phyloP scores from a whole-genome alignment of 2,113 vertebrate genomes.

The Peromyscus polionotus region DNA sequence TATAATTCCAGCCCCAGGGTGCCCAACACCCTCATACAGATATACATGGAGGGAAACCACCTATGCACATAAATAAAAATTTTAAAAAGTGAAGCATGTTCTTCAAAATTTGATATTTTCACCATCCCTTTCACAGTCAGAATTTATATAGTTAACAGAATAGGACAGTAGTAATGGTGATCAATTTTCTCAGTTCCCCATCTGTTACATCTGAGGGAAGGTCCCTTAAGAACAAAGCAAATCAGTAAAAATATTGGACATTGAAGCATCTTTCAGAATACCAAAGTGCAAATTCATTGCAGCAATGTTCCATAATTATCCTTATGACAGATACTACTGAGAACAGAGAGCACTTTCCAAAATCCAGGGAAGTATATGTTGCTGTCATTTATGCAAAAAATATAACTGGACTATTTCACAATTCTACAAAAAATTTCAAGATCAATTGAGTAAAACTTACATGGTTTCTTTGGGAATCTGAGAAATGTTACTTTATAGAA shows the following conservation, averaged over 20 bases:
- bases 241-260: neutral
- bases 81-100: neutral
- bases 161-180: neutral
- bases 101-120: neutral
- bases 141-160: neutral
- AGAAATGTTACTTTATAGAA: constrained; percentile 1
- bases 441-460: neutral
- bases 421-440: neutral
- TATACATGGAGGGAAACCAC: too few species aligned
- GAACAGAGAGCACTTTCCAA: constrained; percentile 16
- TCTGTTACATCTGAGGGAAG: neutral
- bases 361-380: neutral
- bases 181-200: neutral
- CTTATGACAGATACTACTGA: constrained; percentile 22
- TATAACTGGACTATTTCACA: constrained; percentile 10
- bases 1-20: too few species aligned
- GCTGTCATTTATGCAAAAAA: neutral
- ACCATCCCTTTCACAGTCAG: neutral
- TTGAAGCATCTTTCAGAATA: neutral
- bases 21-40: too few species aligned
- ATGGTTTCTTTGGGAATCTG: constrained; percentile 45
- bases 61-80: too few species aligned
- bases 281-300: constrained; percentile 26
- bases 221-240: neutral
- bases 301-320: constrained; percentile 21